Evolutionary conservation across 2,888 invertebrate species (phyloP).

Genomic region (Mesoligia furuncula): DNA sequence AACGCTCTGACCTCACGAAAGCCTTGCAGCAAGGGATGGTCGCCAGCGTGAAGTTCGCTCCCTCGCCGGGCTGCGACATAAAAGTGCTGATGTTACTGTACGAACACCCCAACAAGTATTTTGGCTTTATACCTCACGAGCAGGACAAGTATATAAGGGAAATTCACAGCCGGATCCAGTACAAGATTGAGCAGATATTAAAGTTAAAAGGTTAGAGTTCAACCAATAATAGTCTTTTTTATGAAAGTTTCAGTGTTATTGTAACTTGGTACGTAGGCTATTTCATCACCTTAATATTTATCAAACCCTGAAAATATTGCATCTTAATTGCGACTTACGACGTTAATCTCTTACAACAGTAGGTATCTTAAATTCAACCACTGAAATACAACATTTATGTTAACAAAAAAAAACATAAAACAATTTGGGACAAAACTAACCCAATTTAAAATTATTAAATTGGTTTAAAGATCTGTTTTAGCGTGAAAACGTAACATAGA

Average conservation of each 20-base stretch:
- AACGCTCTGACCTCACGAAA: conserved; percentile 8
- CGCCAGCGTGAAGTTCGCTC: conserved; percentile 18
- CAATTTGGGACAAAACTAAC: neutral
- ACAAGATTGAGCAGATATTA: neutral
- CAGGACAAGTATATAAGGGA: conserved; percentile 17
- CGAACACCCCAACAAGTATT: neutral
- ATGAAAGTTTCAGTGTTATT: neutral
- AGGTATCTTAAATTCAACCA: neutral
- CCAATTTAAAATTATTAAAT: neutral
- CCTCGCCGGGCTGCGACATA: conserved; percentile 4
- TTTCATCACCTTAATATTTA: neutral
- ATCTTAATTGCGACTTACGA: neutral
- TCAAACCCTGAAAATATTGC: neutral
- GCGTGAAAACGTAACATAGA: neutral
- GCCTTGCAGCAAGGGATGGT: conserved; percentile 9
- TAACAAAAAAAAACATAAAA: neutral
- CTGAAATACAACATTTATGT: neutral
- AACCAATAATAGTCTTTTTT: neutral
- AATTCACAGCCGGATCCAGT: neutral
- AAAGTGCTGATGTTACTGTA: conserved; percentile 27
- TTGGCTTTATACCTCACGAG: conserved; percentile 26
- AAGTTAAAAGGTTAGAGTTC: conserved; percentile 5
- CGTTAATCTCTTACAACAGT: neutral
- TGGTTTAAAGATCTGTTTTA: neutral
- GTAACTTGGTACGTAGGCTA: neutral